Evolutionary conservation across 2,113 vertebrate genomes (phyloP).

Genomic region (Channa maculata): DNA sequence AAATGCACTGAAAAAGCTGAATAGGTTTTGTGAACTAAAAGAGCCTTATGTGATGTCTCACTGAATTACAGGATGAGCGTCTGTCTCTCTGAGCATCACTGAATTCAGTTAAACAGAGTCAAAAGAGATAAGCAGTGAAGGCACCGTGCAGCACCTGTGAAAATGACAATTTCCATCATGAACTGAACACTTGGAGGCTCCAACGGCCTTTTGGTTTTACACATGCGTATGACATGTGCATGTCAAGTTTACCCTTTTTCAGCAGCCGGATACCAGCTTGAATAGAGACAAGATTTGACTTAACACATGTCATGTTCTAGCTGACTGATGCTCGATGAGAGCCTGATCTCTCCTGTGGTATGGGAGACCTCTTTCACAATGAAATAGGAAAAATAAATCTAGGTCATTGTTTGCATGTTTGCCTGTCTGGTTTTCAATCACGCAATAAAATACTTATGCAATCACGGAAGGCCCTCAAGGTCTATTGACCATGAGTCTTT

Average conservation of each 20-base stretch:
- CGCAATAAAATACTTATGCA: constrained; percentile 34
- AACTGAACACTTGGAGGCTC: not conserved
- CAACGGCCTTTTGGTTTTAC: not conserved
- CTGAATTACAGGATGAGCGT: too few species aligned
- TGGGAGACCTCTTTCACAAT: not conserved
- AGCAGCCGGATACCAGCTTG: not conserved
- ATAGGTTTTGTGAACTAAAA: too few species aligned
- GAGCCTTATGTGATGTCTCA: too few species aligned
- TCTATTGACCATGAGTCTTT: constrained; percentile 46
- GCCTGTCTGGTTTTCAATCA: constrained; percentile 7
- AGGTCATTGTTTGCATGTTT: constrained; percentile 31
- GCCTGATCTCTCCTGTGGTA: not conserved
- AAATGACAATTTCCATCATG: too few species aligned
- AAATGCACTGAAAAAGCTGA: too few species aligned
- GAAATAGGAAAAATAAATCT: constrained; percentile 28
- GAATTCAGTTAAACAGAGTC: too few species aligned
- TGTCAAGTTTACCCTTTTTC: not conserved
- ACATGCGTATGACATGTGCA: not conserved
- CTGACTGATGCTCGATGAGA: not conserved
- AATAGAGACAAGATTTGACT: not conserved
- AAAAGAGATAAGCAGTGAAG: too few species aligned
- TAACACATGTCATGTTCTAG: not conserved
- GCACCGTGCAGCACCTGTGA: too few species aligned
- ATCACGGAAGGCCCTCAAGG: constrained; percentile 41
- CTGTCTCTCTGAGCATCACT: too few species aligned